phyloP scores from a whole-genome alignment of 2,797 vertebrate genomes.

The Helarctos malayanus region DNA sequence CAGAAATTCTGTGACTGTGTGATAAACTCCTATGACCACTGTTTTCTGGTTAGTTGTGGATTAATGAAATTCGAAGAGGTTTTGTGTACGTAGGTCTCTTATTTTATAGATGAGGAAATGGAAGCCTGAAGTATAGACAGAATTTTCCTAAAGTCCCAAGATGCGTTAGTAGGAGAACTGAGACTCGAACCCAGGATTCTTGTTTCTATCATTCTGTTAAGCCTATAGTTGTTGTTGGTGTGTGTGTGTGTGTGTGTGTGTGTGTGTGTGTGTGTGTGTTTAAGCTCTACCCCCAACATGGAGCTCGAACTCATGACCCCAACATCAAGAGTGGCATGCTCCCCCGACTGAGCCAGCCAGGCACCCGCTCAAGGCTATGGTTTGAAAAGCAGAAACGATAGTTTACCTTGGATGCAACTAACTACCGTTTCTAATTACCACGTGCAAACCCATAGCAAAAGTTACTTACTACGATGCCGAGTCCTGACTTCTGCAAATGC shows the following conservation, averaged over 20 bases:
- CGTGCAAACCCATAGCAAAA: neutral
- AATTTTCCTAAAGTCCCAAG: slow-evolving; percentile 36
- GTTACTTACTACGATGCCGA: neutral
- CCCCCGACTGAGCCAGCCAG: neutral
- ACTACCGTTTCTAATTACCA: neutral
- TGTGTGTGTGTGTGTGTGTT: neutral
- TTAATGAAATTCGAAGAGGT: slow-evolving; percentile 3
- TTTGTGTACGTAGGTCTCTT: neutral
- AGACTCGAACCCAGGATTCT: neutral
- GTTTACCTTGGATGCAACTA: neutral
- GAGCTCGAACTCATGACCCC: neutral
- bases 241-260: neutral
- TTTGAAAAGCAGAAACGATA: slow-evolving; percentile 50
- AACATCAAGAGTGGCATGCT: neutral
- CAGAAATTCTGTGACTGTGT: neutral
- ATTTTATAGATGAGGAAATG: neutral
- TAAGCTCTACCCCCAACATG: neutral
- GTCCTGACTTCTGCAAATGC: slow-evolving; percentile 31
- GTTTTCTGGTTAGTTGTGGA: neutral
- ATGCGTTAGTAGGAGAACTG: neutral
- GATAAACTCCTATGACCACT: neutral
- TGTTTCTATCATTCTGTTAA: slow-evolving; percentile 7
- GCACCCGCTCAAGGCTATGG: neutral
- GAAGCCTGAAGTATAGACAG: neutral
- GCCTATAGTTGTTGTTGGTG: neutral